Evolutionary conservation across 2,113 vertebrate genomes (phyloP).

Genomic region (Orycteropus afer): DNA sequence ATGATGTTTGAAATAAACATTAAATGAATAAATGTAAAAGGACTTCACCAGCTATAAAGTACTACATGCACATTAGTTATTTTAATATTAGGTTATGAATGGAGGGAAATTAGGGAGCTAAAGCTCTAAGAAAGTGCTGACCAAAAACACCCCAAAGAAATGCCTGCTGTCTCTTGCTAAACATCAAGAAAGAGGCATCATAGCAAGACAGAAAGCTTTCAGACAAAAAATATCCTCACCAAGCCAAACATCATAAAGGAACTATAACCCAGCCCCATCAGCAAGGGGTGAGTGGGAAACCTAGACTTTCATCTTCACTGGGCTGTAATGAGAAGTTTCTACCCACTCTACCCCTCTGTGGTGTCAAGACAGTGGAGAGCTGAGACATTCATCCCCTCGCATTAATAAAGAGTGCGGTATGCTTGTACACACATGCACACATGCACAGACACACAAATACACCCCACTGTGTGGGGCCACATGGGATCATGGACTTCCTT

Average conservation of each 20-base stretch:
- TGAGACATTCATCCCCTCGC: neutral
- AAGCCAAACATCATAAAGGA: neutral
- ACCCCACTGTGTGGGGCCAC: neutral
- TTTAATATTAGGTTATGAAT: conserved; percentile 9
- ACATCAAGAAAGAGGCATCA: neutral
- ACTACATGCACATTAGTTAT: neutral
- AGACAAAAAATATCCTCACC: neutral
- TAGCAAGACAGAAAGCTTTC: neutral
- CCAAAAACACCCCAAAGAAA: neutral
- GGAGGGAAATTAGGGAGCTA: neutral
- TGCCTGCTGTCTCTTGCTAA: neutral
- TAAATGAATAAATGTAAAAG: conserved; percentile 28
- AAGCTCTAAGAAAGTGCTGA: neutral
- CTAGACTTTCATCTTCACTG: neutral
- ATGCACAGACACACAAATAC: neutral
- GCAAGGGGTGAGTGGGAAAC: neutral
- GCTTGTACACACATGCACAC: neutral
- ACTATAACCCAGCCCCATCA: too few relatives aligned
- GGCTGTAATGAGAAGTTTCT: neutral
- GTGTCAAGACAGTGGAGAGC: neutral
- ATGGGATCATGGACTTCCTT: neutral
- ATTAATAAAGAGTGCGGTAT: neutral
- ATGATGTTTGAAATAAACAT: conserved; percentile 12
- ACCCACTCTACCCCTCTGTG: neutral
- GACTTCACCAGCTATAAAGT: neutral